Base-by-base conservation (phyloP, 2,797 vertebrate species). In the Parotocinclus haroldoi region DNA sequence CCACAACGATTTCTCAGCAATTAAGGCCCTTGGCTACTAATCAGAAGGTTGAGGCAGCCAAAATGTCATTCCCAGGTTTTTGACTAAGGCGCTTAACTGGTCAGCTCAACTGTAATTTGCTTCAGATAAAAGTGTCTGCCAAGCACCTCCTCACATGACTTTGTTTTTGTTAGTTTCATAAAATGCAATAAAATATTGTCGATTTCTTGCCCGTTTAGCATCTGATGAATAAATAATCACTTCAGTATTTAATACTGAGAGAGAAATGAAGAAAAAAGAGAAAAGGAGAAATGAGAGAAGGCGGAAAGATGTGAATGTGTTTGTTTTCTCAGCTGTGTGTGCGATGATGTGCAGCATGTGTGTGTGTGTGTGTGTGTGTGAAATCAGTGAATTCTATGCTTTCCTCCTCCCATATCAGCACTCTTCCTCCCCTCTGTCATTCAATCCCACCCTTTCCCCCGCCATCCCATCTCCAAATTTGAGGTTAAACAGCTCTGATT, bases 401-500 rank as follows among this genome's bases (percentile, higher is more conserved):
- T 50, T 14, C n/a, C 48, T 16, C 48, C 48, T 50, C 48, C 48
- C 48, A 50, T 16, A n/a, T 50, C n/a, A 14, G 7, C n/a, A 68
- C 58, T 46, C 60, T 63, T 60, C 63, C 65, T 57, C 58, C 66
- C 58, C 68, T 46, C n/a, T 48, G 65, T 68, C 63, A 72, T 62
- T 67, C 58, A 51, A 68, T 76, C 66, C 67, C 49, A 45, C 51
- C 60, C 50, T 44, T 12, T 18, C 65, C 58, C 66, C 42, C 42
- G 61, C 68, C 63, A 72, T 58, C 63, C 58, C 50, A 68, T 74
- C 50, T 37, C 9, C 45, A 39, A 42, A 27, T 40, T 68, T 70
- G 58, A 74, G 70, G 76, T 73, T 75, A 78, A 75, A 73, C 69
- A 57, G 68, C 57, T 73, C 77, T 72, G 59, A 74, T 73, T 75